These are phyloP conservation scores for human DNA, from an alignment of 2,113 vertebrate genomes.

Conservation along the genomic window DNA sequence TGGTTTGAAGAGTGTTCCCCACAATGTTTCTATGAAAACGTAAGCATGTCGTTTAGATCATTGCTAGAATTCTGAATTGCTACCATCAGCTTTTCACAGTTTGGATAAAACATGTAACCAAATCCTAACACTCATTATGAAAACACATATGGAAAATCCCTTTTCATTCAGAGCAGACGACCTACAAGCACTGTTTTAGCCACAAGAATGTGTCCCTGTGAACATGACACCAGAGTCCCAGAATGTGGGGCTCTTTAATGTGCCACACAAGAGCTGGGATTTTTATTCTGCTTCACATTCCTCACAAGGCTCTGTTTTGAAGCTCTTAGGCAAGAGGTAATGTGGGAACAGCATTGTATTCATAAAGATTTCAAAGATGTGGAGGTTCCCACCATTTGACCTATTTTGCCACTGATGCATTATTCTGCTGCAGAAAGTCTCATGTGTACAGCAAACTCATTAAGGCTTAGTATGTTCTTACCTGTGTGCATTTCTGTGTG, in stretches of 20 bases:
- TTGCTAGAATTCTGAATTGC: constrained; percentile 51
- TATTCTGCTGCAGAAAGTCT: constrained; percentile 75
- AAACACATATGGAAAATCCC: constrained; percentile 64
- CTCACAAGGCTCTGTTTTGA: constrained; percentile 75
- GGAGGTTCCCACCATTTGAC: constrained; percentile 79
- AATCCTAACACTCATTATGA: constrained; percentile 44
- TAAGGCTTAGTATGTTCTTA: constrained; percentile 72
- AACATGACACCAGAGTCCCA: constrained; percentile 68
- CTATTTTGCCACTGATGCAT: constrained; percentile 81
- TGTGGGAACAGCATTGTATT: constrained; percentile 80
- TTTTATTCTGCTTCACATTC: constrained; percentile 80
- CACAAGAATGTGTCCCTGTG: constrained; percentile 59
- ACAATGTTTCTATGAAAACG: constrained; percentile 43
- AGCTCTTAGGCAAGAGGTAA: constrained; percentile 80
- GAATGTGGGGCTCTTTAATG: constrained; percentile 55
- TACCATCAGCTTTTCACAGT: constrained; percentile 50
- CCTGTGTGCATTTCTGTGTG: not conserved
- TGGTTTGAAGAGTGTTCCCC: constrained; percentile 22
- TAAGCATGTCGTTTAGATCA: not conserved
- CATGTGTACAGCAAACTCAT: constrained; percentile 73
- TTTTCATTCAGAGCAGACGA: constrained; percentile 61
- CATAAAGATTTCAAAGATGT: constrained; percentile 82
- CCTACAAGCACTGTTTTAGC: not conserved
- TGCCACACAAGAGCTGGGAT: constrained; percentile 64
- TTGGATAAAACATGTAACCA: constrained; percentile 61